Conservation (phyloP, 2,113 vertebrate species). For the Pithys albifrons region DNA sequence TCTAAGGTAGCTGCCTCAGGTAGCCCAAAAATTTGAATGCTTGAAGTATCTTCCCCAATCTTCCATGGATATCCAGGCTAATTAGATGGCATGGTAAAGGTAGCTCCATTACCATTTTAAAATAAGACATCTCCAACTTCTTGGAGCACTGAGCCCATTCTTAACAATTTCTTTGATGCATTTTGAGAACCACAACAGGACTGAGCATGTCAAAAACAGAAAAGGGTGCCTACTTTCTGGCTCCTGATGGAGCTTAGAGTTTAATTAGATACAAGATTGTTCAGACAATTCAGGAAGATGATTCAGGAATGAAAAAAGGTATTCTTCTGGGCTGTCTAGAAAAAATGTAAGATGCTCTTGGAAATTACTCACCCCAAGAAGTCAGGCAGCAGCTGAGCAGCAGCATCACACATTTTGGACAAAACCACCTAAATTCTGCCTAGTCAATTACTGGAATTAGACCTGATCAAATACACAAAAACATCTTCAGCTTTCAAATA, state of each 20-base stretch:
- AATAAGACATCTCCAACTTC: not conserved
- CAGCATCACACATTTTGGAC: not conserved
- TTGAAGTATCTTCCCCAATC: not conserved
- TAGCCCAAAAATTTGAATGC: not conserved
- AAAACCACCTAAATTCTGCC: not conserved
- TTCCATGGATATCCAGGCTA: not conserved
- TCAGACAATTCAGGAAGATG: not conserved
- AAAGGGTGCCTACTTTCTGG: not conserved
- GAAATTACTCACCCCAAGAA: not conserved
- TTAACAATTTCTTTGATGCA: not conserved
- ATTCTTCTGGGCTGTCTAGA: not conserved
- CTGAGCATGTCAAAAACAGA: not conserved
- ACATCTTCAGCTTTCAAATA: not conserved
- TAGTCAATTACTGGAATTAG: not conserved
- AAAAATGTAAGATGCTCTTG: not conserved
- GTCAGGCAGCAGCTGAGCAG: not conserved
- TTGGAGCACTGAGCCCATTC: not conserved
- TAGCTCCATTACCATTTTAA: not conserved
- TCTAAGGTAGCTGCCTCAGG: not conserved
- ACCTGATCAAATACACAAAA: not conserved
- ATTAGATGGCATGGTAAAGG: not conserved
- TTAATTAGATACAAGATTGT: not conserved
- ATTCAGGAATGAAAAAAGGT: not conserved
- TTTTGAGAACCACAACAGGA: not conserved
- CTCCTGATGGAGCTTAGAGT: not conserved